Evolutionary conservation across 2,113 vertebrate species (phyloP).

Genomic region (Chunga burmeisteri): DNA sequence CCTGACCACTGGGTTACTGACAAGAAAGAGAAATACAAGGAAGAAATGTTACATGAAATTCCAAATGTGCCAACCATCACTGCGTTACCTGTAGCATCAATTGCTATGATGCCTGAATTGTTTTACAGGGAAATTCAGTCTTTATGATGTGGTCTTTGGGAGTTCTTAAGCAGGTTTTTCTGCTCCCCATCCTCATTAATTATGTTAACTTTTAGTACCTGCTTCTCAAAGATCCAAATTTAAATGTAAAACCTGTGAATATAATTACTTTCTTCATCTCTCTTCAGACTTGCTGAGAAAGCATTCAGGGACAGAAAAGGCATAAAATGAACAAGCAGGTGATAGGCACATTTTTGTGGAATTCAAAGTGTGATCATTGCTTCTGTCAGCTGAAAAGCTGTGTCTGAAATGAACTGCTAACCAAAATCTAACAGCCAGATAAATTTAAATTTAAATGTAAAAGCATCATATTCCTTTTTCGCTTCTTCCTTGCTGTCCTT

Average conservation of each 20-base stretch:
- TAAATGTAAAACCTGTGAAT: neutral
- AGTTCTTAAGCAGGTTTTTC: neutral
- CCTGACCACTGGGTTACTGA: neutral
- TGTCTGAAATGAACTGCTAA: neutral
- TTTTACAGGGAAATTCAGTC: neutral
- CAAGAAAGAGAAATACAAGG: neutral
- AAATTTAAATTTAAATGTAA: neutral
- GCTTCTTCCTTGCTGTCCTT: neutral
- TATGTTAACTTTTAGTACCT: neutral
- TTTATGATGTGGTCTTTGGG: neutral
- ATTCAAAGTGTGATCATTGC: neutral
- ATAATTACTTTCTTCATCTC: neutral
- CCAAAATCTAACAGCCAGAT: neutral
- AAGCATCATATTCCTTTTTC: neutral
- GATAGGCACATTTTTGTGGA: neutral
- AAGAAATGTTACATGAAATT: neutral
- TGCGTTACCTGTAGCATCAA: neutral
- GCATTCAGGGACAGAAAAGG: neutral
- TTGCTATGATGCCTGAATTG: neutral
- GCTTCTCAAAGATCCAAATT: neutral
- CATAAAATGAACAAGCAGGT: neutral
- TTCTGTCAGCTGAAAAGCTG: neutral
- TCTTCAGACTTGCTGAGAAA: neutral
- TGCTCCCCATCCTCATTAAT: neutral
- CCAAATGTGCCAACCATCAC: neutral